Conservation (phyloP, 2,888 invertebrate genomes). For the Blomia tropicalis region DNA sequence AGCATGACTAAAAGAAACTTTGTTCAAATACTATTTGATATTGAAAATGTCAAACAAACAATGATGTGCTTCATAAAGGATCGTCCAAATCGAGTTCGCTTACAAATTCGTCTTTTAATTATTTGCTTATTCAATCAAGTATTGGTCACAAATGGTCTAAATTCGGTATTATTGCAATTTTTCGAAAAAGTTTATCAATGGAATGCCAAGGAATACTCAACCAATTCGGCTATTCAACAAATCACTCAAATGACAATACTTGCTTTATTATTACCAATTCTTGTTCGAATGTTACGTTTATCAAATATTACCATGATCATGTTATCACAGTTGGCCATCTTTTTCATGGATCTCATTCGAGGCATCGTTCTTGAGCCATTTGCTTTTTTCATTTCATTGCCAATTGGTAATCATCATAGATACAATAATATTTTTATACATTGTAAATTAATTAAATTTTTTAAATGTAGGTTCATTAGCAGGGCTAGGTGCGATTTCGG, state of each 20-base stretch:
- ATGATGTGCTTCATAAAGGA: not conserved
- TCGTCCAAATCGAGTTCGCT: not conserved
- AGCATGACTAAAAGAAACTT: not conserved
- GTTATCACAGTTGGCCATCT: not conserved
- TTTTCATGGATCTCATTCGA: conserved; percentile 3
- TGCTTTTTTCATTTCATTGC: not conserved
- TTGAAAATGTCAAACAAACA: conserved; percentile 7
- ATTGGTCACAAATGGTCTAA: not conserved
- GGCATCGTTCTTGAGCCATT: not conserved
- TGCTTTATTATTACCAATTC: not conserved
- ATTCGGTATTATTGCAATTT: conserved; percentile 4
- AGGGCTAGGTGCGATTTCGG: not conserved
- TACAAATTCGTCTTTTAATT: not conserved
- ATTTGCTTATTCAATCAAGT: not conserved
- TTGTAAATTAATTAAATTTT: not conserved
- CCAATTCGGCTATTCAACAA: not conserved
- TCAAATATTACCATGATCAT: not conserved
- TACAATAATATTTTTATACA: not conserved
- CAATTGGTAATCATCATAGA: conserved; percentile 1
- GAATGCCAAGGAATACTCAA: not conserved
- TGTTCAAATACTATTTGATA: not conserved
- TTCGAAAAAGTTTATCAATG: conserved; percentile 1
- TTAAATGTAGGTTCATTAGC: not conserved
- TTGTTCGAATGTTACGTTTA: not conserved
- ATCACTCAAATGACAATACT: not conserved